A percentile compares a stretch with the other conserved stretches of the same genome.
These are phyloP conservation scores for Amazona ochrocephala DNA, from an alignment of 2,797 vertebrate species.

Conservation along the genomic window DNA sequence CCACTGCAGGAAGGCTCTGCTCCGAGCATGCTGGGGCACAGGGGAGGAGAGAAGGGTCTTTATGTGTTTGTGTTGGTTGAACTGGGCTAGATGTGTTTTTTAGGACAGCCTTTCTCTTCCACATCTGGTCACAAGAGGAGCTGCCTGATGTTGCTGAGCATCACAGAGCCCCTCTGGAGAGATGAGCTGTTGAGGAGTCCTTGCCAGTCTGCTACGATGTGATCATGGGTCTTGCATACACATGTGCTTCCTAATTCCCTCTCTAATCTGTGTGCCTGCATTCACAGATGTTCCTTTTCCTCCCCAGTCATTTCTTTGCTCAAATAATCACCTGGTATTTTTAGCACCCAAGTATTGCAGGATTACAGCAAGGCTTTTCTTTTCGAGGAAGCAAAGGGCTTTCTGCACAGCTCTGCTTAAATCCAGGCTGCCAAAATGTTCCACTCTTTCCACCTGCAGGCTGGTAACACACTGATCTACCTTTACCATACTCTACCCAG, in stretches of 20 bases:
- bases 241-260: not conserved
- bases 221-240: not conserved
- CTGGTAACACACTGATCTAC: not conserved
- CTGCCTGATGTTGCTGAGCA: not conserved
- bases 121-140: not conserved
- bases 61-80: not conserved
- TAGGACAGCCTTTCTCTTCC: not conserved
- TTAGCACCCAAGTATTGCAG: not conserved
- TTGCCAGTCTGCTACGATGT: not conserved
- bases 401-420: not conserved
- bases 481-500: not conserved
- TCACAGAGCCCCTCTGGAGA: not conserved
- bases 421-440: not conserved
- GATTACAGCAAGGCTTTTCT: not conserved
- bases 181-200: not conserved
- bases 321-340: not conserved
- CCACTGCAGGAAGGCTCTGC: rapidly evolving
- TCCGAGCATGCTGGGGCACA: not conserved
- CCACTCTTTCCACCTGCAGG: not conserved
- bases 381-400: not conserved
- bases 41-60: not conserved
- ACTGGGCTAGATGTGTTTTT: not conserved
- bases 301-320: not conserved
- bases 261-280: not conserved
- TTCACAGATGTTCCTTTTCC: not conserved